Conservation (phyloP, 2,888 invertebrate genomes). For the Argynnis bischoffii region DNA sequence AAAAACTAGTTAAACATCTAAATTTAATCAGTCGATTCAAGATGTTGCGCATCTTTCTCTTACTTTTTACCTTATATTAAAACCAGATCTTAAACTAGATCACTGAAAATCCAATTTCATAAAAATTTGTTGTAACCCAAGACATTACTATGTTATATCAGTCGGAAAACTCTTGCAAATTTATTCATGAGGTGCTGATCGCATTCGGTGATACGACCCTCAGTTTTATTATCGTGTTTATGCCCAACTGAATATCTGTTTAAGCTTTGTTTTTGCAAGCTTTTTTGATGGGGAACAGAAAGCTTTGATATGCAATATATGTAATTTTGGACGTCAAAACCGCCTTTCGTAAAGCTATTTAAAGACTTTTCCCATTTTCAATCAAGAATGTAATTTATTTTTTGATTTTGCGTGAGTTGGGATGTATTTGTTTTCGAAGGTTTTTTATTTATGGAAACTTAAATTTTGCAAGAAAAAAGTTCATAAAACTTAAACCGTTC, state of each 20-base stretch:
- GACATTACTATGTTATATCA: slow-evolving; percentile 42
- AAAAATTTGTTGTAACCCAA: slow-evolving; percentile 35
- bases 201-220: slow-evolving; percentile 49
- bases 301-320: slow-evolving; percentile 31
- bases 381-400: no score
- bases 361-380: neutral
- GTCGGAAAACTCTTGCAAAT: slow-evolving; percentile 50
- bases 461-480: no score
- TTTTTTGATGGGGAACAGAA: slow-evolving; percentile 27
- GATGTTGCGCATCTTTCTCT: no score
- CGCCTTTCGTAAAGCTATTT: neutral
- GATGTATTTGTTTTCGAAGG: no score
- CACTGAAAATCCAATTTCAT: slow-evolving; percentile 22
- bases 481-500: no score
- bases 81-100: neutral
- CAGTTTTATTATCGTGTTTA: slow-evolving; percentile 55
- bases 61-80: no score
- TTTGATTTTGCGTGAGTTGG: no score
- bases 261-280: slow-evolving; percentile 35
- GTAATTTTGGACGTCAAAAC: slow-evolving; percentile 17
- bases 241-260: slow-evolving; percentile 39
- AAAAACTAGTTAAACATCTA: no score
- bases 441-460: no score
- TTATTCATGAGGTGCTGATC: slow-evolving; percentile 60
- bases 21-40: no score